Conservation (phyloP, 2,113 vertebrate genomes). For the Pandion haliaetus region DNA sequence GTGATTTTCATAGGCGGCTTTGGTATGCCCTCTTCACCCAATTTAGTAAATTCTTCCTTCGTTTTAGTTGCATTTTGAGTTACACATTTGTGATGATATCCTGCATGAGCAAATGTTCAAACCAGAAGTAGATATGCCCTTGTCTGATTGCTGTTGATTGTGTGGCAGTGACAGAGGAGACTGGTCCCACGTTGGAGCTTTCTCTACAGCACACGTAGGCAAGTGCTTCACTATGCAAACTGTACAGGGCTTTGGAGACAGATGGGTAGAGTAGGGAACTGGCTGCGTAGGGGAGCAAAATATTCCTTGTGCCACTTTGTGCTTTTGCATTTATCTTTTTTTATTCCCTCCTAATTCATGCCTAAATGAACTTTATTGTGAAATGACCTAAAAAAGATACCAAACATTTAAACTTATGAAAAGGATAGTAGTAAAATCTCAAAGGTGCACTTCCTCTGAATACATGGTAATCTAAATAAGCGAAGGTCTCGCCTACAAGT, state of each 20-base stretch:
- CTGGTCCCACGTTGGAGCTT: accelerated
- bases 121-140: neutral
- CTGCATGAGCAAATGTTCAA: neutral
- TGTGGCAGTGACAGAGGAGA: neutral
- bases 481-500: neutral
- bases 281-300: neutral
- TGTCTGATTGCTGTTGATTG: neutral
- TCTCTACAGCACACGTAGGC: neutral
- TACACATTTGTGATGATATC: accelerated
- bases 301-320: neutral
- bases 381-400: neutral
- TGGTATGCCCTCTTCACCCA: accelerated
- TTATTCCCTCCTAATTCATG: neutral
- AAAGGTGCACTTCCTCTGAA: neutral
- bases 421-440: neutral
- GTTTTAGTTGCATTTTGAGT: neutral
- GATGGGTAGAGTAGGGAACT: accelerated
- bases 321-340: neutral
- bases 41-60: neutral
- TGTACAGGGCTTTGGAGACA: neutral
- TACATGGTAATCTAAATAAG: neutral
- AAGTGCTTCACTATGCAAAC: neutral
- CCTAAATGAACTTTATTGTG: neutral
- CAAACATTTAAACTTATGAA: neutral
- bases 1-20: neutral